Conservation (phyloP, 2,113 vertebrate genomes). For the Catharus bicknelli region DNA sequence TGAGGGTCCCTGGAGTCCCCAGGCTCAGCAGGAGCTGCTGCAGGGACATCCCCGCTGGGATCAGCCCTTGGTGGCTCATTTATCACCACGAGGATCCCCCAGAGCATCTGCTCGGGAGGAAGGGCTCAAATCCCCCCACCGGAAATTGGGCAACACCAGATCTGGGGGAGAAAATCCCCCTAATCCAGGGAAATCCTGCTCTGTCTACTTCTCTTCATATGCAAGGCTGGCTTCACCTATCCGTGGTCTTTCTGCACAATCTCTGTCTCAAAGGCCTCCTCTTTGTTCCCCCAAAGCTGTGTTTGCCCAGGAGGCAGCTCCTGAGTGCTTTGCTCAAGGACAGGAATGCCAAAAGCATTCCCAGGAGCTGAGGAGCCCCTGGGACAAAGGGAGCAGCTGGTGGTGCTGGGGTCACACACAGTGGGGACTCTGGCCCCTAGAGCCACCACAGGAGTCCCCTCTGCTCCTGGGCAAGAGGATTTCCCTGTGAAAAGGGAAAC, state of each 20-base stretch:
- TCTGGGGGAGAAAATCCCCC: conserved; percentile 29
- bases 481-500: not conserved
- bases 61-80: not conserved
- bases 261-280: not conserved
- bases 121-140: not conserved
- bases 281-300: not conserved
- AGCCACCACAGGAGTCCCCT: not conserved
- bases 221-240: not conserved
- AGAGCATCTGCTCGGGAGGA: not conserved
- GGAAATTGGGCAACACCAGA: not conserved
- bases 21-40: not conserved
- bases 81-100: not conserved
- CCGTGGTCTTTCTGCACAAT: not conserved
- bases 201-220: not conserved
- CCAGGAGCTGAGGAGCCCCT: not conserved
- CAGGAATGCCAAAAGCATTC: not conserved
- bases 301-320: not conserved
- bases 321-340: not conserved
- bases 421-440: fast-evolving
- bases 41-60: fast-evolving
- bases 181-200: not conserved
- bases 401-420: not conserved
- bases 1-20: not conserved
- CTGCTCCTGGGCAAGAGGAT: not conserved
- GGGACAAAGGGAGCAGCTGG: not conserved